Conservation (phyloP, 2,888 invertebrate species). For the Anodontia alba region DNA sequence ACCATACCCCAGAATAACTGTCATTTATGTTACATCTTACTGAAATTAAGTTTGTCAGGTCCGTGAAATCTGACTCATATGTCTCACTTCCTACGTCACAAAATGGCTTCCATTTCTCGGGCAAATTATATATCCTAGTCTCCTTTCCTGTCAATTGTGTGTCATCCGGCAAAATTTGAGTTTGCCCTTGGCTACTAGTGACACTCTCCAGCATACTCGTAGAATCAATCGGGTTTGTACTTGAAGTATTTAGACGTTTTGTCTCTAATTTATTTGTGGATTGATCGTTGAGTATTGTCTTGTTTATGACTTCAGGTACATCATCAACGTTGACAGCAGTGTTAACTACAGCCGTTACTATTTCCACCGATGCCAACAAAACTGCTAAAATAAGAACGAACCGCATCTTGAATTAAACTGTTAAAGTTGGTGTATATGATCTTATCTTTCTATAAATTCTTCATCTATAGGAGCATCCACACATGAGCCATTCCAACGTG, state of each 20-base stretch:
- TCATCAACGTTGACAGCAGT: not conserved
- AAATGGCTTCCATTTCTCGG: conserved; percentile 45
- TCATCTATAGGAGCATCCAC: not conserved
- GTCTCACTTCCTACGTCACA: conserved; percentile 28
- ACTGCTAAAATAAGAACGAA: not conserved
- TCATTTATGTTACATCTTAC: conserved; percentile 35
- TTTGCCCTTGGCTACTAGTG: too few species aligned
- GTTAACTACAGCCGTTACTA: not conserved
- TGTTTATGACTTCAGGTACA: not conserved
- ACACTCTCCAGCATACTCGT: not conserved
- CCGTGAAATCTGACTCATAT: conserved; percentile 50
- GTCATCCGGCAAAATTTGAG: too few species aligned
- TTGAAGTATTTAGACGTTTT: not conserved
- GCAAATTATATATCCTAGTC: conserved; percentile 4
- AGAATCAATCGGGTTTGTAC: not conserved
- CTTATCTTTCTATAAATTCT: not conserved
- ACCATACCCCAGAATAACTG: conserved; percentile 35
- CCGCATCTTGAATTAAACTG: not conserved
- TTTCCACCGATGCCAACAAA: not conserved
- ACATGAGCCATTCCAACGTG: too few species aligned
- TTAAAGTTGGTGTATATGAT: not conserved
- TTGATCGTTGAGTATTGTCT: too few species aligned
- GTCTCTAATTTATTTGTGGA: too few species aligned
- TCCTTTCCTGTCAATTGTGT: not conserved
- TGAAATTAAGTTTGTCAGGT: conserved; percentile 5